A percentile compares a stretch with the other conserved stretches of the same genome.
These are phyloP conservation scores for Apeira syringaria DNA, from an alignment of 2,888 invertebrate genomes.

Conservation along the genomic window DNA sequence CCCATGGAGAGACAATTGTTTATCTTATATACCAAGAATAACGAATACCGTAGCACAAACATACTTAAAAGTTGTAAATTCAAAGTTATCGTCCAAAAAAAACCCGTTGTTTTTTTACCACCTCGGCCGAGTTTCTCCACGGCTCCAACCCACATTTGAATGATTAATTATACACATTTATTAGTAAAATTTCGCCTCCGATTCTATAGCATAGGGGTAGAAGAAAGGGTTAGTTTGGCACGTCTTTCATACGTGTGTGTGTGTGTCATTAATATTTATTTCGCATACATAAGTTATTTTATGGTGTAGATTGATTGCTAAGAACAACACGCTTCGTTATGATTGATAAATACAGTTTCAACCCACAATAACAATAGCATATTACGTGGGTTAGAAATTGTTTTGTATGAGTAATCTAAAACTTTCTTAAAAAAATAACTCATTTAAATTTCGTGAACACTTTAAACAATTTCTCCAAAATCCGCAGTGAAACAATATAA, in stretches of 20 bases:
- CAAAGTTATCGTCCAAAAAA: constrained; percentile 18
- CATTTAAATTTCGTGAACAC: too few relatives aligned
- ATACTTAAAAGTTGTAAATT: constrained; percentile 8
- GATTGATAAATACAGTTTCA: constrained; percentile 16
- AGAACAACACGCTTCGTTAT: constrained; percentile 29
- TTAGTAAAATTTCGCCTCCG: constrained; percentile 69
- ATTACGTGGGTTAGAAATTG: neutral
- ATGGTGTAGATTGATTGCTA: constrained; percentile 48
- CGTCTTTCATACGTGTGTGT: constrained; percentile 41
- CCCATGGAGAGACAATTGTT: too few relatives aligned
- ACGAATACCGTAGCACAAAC: too few relatives aligned
- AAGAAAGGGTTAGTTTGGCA: constrained; percentile 68
- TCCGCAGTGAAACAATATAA: constrained; percentile 20
- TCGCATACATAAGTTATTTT: constrained; percentile 63
- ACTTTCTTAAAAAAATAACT: too few relatives aligned
- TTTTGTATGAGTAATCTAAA: too few relatives aligned
- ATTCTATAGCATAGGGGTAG: constrained; percentile 58
- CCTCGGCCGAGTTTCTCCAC: constrained; percentile 19
- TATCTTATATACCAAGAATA: too few relatives aligned
- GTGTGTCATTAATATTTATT: constrained; percentile 75
- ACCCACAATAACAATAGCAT: neutral
- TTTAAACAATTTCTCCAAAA: constrained; percentile 7
- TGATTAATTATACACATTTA: constrained; percentile 82
- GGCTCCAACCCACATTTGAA: constrained; percentile 41
- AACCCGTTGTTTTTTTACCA: constrained; percentile 25